Conservation (phyloP, 2,113 vertebrate species). For the Synodontis membranacea region DNA sequence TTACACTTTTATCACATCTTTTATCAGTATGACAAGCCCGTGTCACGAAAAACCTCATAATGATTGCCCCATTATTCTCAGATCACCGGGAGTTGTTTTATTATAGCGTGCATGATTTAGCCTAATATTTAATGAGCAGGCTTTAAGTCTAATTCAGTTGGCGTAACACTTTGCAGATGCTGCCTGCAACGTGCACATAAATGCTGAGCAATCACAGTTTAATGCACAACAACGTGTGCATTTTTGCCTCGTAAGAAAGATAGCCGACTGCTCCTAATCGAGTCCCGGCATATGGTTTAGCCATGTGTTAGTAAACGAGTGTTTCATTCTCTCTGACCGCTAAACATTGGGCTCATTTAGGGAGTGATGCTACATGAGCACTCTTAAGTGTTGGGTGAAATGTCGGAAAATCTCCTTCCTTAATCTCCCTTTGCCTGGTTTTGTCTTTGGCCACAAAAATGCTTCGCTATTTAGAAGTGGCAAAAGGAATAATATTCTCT, state of each 20-base stretch:
- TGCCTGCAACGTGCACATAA: background rate
- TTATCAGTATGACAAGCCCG: background rate
- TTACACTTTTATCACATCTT: constrained; percentile 8
- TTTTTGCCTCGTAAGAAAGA: constrained; percentile 66
- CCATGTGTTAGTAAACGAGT: constrained; percentile 75
- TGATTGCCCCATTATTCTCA: background rate
- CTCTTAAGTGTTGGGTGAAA: constrained; percentile 59
- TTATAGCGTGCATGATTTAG: background rate
- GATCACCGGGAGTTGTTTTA: background rate
- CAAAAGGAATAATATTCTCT: background rate
- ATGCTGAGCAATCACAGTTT: constrained; percentile 50
- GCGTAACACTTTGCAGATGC: constrained; percentile 32
- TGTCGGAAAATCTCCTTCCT: constrained; percentile 14
- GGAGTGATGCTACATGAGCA: constrained; percentile 60
- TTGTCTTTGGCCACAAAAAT: constrained; percentile 6
- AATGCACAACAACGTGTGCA: constrained; percentile 59
- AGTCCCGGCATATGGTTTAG: constrained; percentile 69
- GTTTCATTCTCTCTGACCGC: constrained; percentile 74
- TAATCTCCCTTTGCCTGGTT: background rate
- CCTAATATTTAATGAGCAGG: constrained; percentile 13
- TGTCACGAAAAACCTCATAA: constrained; percentile 13
- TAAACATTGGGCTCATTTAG: constrained; percentile 72
- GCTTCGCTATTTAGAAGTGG: background rate
- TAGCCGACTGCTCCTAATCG: constrained; percentile 62
- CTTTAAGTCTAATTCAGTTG: constrained; percentile 28